Evolutionary conservation across 1,140 invertebrate genomes (phyloP), one percentile per base, ranked within the genome.

Genomic region (Neotoxoptera formosana): DNA sequence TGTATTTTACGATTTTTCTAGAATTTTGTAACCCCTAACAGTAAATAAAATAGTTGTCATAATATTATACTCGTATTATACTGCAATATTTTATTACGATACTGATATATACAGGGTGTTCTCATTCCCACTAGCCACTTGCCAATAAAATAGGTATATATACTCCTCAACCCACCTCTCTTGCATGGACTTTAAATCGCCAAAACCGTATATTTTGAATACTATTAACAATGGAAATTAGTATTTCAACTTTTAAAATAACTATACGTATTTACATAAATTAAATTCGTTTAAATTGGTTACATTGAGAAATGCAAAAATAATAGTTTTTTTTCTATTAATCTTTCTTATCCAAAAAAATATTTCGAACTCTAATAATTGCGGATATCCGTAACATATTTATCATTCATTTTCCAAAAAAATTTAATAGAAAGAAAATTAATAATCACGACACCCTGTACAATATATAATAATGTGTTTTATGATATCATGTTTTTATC

Each of bases 181-280:
- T 30, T 4, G 21, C 6, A 9, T n/a, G 60, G 17, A 67, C 30
- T 67, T 67, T n/a, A 67, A 67, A 67, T n/a, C 14, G 14, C 60
- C 30, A 67, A n/a, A 67, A n/a, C 60, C n/a, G n/a, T 14, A n/a
- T 67, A 67, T 67, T 67, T 67, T 67, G 30, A 67, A 67, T 67
- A 67, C 60, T 67, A 67, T 67, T 67, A 67, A 67, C 60, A n/a
- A 67, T 67, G 30, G 60, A 67, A 67, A 67, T n/a, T 67, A 67
- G 60, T 67, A 67, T 67, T 67, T n/a, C 17, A 30, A 67, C 60
- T 67, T 67, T 67, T 67, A 67, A 67, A 67, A 67, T 67, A 67
- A 14, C 60, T n/a, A n/a, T n/a, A n/a, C n/a, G n/a, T 6, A 67
- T 67, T 67, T 67, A 14, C 60, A 67, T 67, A 67, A 67, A 67